Evolutionary conservation across 2,888 invertebrate species (phyloP), one percentile per base, ranked within the genome.

Genomic region (Acronicta alni): DNA sequence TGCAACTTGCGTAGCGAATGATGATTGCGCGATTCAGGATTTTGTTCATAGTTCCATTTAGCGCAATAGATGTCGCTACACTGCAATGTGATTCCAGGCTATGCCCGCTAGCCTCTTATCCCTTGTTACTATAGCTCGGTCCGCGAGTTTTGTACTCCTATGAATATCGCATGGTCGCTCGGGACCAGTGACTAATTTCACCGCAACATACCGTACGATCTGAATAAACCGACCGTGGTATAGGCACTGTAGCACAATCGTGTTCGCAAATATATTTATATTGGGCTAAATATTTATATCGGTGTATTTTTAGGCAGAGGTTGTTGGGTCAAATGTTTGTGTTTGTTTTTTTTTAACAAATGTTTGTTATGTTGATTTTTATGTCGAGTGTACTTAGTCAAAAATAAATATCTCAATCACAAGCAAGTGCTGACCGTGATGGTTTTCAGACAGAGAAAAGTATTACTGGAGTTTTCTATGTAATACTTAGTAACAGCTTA

Each of bases 181-280:
- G 83, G 83, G 80, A 79, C 65, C 56, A 55, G 77, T 78, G 82
- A 80, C 87, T 83, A 84, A 86, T 85, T 82, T 79, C 61, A 71
- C 83, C 81, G 61, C 84, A 83, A 76, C 81, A 57, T 68, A 82
- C 76, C 69, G 67, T 65, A 66, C 62, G 57, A 48, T 60, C 67
- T 47, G 59, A 75, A 74, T 66, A 72, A 63, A 72, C 73, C 62
- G 70, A 66, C 64, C 72, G 52, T 76, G 70, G 57, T 46, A 66
- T 65, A 63, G 53, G 58, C 60, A 38, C 48, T 61, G 59, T 65
- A 66, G 60, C 37, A 42, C 57, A 32, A 55, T 62, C 56, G 39
- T 30, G 38, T 14, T 30, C 41, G 47, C 44, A 60, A 76, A 69
- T 59, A 62, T 75, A 74, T 71, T 58, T 63, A 59, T 61, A 59